Evolutionary conservation across 2,888 invertebrate species (phyloP).

Genomic region (Rhamnusium bicolor): DNA sequence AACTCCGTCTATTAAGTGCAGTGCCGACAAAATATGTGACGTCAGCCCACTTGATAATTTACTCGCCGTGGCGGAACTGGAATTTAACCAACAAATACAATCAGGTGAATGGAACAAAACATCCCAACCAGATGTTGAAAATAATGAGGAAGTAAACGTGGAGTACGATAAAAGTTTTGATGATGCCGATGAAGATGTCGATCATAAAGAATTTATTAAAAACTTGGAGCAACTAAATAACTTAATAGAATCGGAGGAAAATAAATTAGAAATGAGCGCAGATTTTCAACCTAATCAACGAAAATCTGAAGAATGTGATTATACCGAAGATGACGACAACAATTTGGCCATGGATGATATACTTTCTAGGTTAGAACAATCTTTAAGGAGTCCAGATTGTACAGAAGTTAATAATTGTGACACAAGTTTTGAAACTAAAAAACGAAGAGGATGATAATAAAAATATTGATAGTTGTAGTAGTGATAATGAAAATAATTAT

Average conservation of each 20-base stretch:
- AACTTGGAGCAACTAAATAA: conserved; percentile 64
- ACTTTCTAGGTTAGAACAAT: conserved; percentile 77
- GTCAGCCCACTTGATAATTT: conserved; percentile 76
- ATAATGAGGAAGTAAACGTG: conserved; percentile 40
- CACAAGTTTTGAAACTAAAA: conserved; percentile 45
- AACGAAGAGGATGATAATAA: conserved; percentile 32
- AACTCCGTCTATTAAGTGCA: conserved; percentile 68
- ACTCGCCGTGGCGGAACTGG: conserved; percentile 78
- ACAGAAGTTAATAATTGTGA: conserved; percentile 49
- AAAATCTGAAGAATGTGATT: conserved; percentile 68
- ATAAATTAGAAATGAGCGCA: conserved; percentile 42
- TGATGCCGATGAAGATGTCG: conserved; percentile 44
- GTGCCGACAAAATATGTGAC: conserved; percentile 68
- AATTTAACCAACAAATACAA: conserved; percentile 76
- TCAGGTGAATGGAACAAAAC: conserved; percentile 66
- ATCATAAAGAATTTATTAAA: conserved; percentile 57
- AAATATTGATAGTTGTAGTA: conserved; percentile 31
- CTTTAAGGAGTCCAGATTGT: conserved; percentile 71
- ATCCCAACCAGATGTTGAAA: conserved; percentile 36
- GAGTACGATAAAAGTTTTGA: conserved; percentile 43
- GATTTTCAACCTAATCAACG: conserved; percentile 51
- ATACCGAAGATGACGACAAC: conserved; percentile 69
- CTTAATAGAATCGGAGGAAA: conserved; percentile 61
- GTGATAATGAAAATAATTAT: conserved; percentile 49
- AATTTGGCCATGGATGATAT: conserved; percentile 74